A percentile compares a stretch with the other conserved stretches of the same genome.
Evolutionary conservation across 23 tunicate species (phyloP).

Genomic region (Aplidium turbinatum): DNA sequence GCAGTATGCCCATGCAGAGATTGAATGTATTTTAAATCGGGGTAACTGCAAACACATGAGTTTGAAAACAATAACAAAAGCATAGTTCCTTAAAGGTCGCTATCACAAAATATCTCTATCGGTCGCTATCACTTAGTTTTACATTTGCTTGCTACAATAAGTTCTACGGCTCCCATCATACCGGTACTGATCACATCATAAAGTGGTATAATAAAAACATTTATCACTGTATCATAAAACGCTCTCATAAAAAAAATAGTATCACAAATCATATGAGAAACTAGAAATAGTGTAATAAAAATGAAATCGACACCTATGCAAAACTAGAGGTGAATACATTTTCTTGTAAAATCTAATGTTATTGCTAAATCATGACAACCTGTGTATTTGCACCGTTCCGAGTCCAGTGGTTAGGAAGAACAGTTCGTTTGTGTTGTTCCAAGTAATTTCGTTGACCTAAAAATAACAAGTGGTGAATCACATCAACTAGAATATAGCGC

Average conservation of each 20-base stretch:
- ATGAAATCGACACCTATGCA: too few species aligned
- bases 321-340: too few species aligned
- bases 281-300: too few species aligned
- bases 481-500: not conserved
- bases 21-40: conserved; percentile 77
- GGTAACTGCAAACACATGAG: conserved; percentile 56
- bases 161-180: too few species aligned
- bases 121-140: not conserved
- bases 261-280: too few species aligned
- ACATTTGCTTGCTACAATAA: too few species aligned
- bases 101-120: not conserved
- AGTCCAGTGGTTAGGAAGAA: conserved; percentile 96
- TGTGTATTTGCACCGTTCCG: conserved; percentile 84
- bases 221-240: not conserved
- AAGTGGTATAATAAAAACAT: not conserved
- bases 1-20: conserved; percentile 95
- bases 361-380: conserved; percentile 9
- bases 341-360: too few species aligned
- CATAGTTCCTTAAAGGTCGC: not conserved
- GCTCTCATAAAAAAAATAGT: too few species aligned
- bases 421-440: conserved; percentile 92
- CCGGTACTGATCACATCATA: not conserved
- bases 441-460: conserved; percentile 94
- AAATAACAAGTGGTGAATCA: not conserved
- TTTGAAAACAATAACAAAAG: not conserved